A percentile compares a stretch with the other conserved stretches of the same genome.
These are phyloP conservation scores for Drosophila mayaguana DNA, from an alignment of 2,888 invertebrate genomes.

Conservation along the genomic window DNA sequence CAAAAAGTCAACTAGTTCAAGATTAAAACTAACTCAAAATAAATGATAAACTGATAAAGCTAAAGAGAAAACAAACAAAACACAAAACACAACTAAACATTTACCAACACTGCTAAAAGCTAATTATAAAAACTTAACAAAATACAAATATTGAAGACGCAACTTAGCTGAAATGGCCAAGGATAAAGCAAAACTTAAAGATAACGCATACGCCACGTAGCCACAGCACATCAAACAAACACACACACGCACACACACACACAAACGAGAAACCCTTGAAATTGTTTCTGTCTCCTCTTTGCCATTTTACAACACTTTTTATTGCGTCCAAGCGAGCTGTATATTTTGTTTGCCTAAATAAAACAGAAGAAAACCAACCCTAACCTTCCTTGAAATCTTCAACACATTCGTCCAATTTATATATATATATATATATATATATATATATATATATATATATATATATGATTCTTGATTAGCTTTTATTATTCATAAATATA, in stretches of 20 bases:
- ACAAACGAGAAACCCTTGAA: conserved; percentile 2
- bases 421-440: conserved; percentile 21
- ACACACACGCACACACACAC: conserved; percentile 10
- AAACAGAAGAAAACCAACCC: conserved; percentile 12
- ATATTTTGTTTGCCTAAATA: conserved; percentile 37
- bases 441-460: not conserved
- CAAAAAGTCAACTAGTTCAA: conserved; percentile 14
- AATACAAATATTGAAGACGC: conserved; percentile 17
- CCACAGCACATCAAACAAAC: conserved; percentile 41
- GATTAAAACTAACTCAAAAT: conserved; percentile 30
- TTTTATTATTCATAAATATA: conserved; percentile 10
- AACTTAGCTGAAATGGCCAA: conserved; percentile 26
- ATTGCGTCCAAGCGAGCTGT: conserved; percentile 59
- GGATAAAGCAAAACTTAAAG: conserved; percentile 21
- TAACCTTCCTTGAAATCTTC: conserved; percentile 57
- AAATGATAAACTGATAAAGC: conserved; percentile 39
- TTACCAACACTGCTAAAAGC: conserved; percentile 60
- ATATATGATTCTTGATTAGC: conserved; percentile 22
- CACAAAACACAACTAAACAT: conserved; percentile 16
- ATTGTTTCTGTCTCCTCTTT: conserved; percentile 21
- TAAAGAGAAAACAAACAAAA: conserved; percentile 18
- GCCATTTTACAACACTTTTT: conserved; percentile 42
- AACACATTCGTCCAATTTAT: conserved; percentile 49
- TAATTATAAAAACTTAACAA: conserved; percentile 39
- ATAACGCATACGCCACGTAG: conserved; percentile 59